Evolutionary conservation across 1,140 invertebrate species (phyloP).

Genomic region (Subanguina moxae): DNA sequence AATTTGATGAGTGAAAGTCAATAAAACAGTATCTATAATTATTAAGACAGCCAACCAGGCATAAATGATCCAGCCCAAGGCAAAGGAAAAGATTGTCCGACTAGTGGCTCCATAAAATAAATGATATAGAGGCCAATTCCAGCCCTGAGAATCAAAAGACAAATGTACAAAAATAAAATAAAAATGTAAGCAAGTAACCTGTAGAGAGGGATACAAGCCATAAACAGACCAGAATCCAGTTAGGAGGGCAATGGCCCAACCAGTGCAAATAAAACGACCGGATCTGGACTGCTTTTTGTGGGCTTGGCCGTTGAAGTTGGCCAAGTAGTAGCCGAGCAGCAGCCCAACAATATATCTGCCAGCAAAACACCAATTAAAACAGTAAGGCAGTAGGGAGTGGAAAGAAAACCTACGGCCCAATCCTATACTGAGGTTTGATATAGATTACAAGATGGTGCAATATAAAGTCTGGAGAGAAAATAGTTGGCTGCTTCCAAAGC

Average conservation of each 20-base stretch:
- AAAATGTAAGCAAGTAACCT: slow-evolving; percentile 25
- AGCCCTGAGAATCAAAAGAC: slow-evolving; percentile 18
- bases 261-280: slow-evolving; percentile 25
- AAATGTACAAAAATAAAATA: slow-evolving; percentile 4
- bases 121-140: slow-evolving; percentile 52
- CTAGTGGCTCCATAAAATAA: slow-evolving; percentile 51
- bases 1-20: neutral
- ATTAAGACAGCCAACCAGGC: slow-evolving; percentile 32
- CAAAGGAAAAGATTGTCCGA: slow-evolving; percentile 51
- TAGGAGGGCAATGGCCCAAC: slow-evolving; percentile 37
- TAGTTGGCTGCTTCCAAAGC: slow-evolving; percentile 57
- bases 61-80: slow-evolving; percentile 55
- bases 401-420: slow-evolving; percentile 55
- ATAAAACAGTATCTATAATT: too few relatives aligned
- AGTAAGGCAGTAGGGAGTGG: neutral
- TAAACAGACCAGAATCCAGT: slow-evolving; percentile 50
- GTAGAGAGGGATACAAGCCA: slow-evolving; percentile 56
- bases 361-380: neutral
- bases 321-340: slow-evolving; percentile 60
- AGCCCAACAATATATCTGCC: slow-evolving; percentile 60
- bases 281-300: slow-evolving; percentile 40
- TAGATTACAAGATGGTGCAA: slow-evolving; percentile 60
- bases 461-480: slow-evolving; percentile 57
- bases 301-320: slow-evolving; percentile 40
- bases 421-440: slow-evolving; percentile 62